Evolutionary conservation across 2,113 vertebrate genomes (phyloP), one percentile per base, ranked within the genome.

Genomic region (Spea multiplicata): DNA sequence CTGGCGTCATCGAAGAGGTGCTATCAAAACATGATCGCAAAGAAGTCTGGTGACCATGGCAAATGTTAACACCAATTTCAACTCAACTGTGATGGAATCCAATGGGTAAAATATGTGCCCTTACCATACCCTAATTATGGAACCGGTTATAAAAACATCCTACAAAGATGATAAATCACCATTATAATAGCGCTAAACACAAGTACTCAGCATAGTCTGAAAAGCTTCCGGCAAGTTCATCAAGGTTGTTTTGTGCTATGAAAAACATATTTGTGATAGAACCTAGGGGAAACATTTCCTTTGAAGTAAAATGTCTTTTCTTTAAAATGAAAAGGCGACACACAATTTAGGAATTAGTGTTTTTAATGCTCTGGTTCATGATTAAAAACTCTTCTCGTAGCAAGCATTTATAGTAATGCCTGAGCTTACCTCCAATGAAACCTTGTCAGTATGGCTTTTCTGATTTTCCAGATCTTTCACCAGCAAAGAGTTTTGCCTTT

Each of bases 401-500:
- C 8, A 65, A 47, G 17, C 62, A 59, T 44, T 66, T 65, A 67
- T 3, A n/a, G 8, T 6, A 16, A 62, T 30, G 53, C 10, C 5
- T 16, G 85, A 83, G 65, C 81, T 91, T 93, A 99, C 97, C 96
- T 99, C 92, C 84, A 94, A 86, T 81, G 94, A 94, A 86, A 97
- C 91, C 84, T 93, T 90, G 83, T 83, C 91, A 62, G 89, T 81
- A 85, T 95, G 92, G 55, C 91, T 84, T 84, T 93, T 93, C 88
- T 92, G 91, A 85, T 84, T 90, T 68, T 96, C 95, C 90, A 97
- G 86, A 82, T 98, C 96, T 91, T 92, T 96, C 85, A 93, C 90
- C 85, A 98, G 91, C 73, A 93, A 86, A 0, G 96, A 96, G 85
- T 99, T 98, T 86, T 94, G 96, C 84, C 94, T 96, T 91, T 98